phyloP scores from a whole-genome alignment of 2,888 invertebrate species.

The Azorinus chamasolen region DNA sequence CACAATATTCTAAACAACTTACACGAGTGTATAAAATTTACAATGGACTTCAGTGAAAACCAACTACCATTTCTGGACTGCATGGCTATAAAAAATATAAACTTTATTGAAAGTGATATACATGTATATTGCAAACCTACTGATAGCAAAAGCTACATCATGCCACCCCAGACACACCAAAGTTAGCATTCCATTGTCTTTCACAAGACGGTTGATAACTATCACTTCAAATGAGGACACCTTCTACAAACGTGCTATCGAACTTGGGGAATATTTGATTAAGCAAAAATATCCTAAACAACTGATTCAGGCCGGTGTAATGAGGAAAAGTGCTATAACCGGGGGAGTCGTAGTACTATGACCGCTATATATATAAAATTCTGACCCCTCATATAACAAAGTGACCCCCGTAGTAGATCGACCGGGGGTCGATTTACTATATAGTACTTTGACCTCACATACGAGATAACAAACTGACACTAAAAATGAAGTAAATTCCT shows the following conservation, averaged over 20 bases:
- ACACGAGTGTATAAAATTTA: conserved; percentile 2
- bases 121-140: conserved; percentile 6
- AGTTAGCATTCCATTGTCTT: conserved; percentile 9
- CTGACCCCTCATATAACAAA: too few relatives aligned
- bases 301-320: not conserved
- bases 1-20: conserved; percentile 8
- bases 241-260: too few relatives aligned
- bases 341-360: too few relatives aligned
- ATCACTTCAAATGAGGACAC: not conserved
- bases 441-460: too few relatives aligned
- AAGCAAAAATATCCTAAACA: not conserved
- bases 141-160: not conserved
- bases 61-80: conserved; percentile 4
- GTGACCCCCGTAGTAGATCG: too few relatives aligned
- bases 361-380: too few relatives aligned
- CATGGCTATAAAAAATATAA: too few relatives aligned
- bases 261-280: too few relatives aligned
- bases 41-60: conserved; percentile 1
- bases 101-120: conserved; percentile 1
- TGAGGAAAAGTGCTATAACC: too few relatives aligned
- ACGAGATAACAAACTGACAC: too few relatives aligned
- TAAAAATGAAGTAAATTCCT: too few relatives aligned
- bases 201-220: conserved; percentile 3
- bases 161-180: conserved; percentile 14
- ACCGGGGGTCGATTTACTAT: too few relatives aligned